Evolutionary conservation across 2,888 invertebrate genomes (phyloP).

Genomic region (Coelopa pilipes): DNA sequence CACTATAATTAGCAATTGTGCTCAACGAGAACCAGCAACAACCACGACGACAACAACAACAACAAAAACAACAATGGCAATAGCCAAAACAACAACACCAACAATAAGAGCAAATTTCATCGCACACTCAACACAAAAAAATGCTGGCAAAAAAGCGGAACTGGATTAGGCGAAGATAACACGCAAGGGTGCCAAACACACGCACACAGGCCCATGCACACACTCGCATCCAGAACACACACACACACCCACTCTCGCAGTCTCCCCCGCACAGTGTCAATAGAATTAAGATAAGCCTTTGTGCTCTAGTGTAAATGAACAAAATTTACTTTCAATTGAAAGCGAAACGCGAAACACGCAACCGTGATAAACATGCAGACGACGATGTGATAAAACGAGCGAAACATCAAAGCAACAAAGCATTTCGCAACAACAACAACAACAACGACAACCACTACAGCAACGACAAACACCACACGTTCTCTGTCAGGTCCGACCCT

Average conservation of each 20-base stretch:
- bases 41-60: neutral
- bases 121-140: conserved; percentile 8
- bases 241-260: neutral
- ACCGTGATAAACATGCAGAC: conserved; percentile 26
- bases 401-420: neutral
- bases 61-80: neutral
- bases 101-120: neutral
- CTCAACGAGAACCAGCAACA: neutral
- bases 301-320: conserved; percentile 27
- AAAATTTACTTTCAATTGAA: conserved; percentile 21
- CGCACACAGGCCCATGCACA: neutral
- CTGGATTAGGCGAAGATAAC: conserved; percentile 58
- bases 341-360: conserved; percentile 24
- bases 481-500: no score
- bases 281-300: conserved; percentile 27
- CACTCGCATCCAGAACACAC: neutral
- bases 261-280: conserved; percentile 9
- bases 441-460: no score
- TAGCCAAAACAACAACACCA: neutral
- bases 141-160: conserved; percentile 29
- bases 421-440: neutral
- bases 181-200: conserved; percentile 51
- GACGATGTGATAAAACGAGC: conserved; percentile 11
- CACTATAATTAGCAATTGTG: conserved; percentile 17
- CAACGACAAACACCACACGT: no score